A percentile compares a stretch with the other conserved stretches of the same genome.
Conservation (phyloP, 2,113 vertebrate species). For the Pampusana beccarii region DNA sequence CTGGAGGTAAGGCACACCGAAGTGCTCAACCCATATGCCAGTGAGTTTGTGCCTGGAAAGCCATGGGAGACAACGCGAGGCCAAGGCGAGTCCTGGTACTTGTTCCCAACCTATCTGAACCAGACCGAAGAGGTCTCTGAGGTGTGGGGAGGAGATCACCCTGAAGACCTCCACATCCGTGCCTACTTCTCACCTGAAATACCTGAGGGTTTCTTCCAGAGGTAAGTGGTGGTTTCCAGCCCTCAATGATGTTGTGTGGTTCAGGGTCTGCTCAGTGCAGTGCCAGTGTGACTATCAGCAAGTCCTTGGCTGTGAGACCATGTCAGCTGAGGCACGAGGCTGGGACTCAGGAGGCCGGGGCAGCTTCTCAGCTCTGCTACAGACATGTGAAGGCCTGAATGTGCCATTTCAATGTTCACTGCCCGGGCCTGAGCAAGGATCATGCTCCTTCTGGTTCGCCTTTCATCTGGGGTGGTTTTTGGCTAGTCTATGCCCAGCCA, state of each 20-base stretch:
- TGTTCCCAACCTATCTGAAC: constrained; percentile 74
- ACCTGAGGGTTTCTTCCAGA: constrained; percentile 76
- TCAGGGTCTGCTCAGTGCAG: accelerated
- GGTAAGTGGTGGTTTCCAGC: constrained; percentile 32
- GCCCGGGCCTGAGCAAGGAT: background rate
- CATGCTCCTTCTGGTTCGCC: accelerated
- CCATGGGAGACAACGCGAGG: background rate
- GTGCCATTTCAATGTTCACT: accelerated
- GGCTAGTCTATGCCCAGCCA: background rate
- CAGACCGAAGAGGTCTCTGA: constrained; percentile 55
- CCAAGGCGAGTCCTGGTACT: constrained; percentile 37
- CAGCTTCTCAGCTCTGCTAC: background rate
- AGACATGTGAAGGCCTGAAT: accelerated
- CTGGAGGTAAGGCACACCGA: constrained; percentile 32
- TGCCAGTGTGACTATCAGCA: background rate
- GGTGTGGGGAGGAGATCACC: constrained; percentile 70
- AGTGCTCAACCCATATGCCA: constrained; percentile 63
- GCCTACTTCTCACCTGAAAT: constrained; percentile 73
- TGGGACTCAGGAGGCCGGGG: background rate
- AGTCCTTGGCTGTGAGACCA: background rate
- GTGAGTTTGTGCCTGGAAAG: constrained; percentile 65
- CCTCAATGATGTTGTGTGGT: accelerated
- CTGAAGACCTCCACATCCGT: constrained; percentile 61
- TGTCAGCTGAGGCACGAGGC: background rate
- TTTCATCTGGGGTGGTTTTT: background rate